Conservation (phyloP, 2,113 vertebrate genomes). For the Amia ocellicauda region DNA sequence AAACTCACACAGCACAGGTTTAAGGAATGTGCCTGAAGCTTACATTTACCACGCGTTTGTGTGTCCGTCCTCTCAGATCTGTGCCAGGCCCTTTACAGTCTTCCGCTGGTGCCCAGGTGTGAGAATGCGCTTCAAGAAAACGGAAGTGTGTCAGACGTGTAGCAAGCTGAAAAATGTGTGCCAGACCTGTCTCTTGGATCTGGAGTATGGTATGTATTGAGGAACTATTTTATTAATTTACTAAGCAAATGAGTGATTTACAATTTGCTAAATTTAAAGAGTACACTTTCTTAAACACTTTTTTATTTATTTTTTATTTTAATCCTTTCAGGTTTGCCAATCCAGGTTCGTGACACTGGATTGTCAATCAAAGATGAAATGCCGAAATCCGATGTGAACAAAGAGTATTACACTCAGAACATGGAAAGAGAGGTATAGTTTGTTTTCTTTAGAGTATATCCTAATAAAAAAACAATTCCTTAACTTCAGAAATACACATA, state of each 20-base stretch:
- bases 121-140: constrained; percentile 98
- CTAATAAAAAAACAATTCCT: too few relatives aligned
- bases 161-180: constrained; percentile 98
- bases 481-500: too few relatives aligned
- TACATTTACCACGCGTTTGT: too few relatives aligned
- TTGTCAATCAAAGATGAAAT: constrained; percentile 92
- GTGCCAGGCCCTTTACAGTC: constrained; percentile 94
- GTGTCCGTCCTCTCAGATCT: constrained; percentile 77
- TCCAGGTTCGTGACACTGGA: constrained; percentile 94
- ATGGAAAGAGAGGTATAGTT: constrained; percentile 90
- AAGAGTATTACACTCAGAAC: constrained; percentile 98
- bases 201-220: constrained; percentile 88
- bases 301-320: too few relatives aligned
- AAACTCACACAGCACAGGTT: too few relatives aligned
- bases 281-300: too few relatives aligned
- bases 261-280: not conserved
- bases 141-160: constrained; percentile 96
- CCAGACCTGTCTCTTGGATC: constrained; percentile 92
- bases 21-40: too few relatives aligned
- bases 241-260: too few relatives aligned
- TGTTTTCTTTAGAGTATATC: not conserved
- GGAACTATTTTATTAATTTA: not conserved
- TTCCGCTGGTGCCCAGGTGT: constrained; percentile 97
- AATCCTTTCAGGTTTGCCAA: constrained; percentile 84
- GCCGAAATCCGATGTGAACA: constrained; percentile 96